Base-by-base conservation (phyloP, 2,113 vertebrate species). In the Arenaria interpres region DNA sequence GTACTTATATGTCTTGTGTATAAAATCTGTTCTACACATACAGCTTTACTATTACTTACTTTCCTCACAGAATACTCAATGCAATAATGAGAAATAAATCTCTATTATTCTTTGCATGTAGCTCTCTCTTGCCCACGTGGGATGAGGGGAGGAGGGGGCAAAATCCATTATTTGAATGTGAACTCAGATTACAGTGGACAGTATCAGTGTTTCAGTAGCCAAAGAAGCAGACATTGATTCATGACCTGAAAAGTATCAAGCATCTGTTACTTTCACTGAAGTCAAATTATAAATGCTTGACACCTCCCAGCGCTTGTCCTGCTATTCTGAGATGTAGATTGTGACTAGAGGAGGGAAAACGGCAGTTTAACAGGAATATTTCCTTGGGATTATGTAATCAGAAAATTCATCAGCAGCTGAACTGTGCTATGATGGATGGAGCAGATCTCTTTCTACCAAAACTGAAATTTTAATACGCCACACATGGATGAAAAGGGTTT, bases 231-330 rank as follows among this genome's bases (percentile, higher is more conserved):
- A 72, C 9, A 2, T 51, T 56, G 46, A 30, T 86, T 93, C 90
- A 64, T 75, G 88, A 88, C 82, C 73, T 92, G 75, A 77, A 75
- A 95, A 90, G 68, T 68, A 75, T 67, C 69, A 51, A 75, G 51
- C 56, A 77, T 51, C 90, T 93, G 80, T 63, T 93, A 72, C 90
- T 89, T 90, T 62, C 60, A 81, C 60, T 72, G 79, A 92, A 96
- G 67, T 45, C 50, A 46, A 88, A 86, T 93, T 88, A 43, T 39
- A 90, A 77, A 80, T 88, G 63, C 75, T 88, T 88, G 75, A 77
- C 56, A 73, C 56, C 68, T 81, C 72, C 68, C 43, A 78, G 56
- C 3, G 0, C 51, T 94, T 87, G 30, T 93, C 73, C 76, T 56
- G 60, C 46, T 56, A 48, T 81, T 88, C 68, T 35, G 59, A 80